These are phyloP conservation scores for Gobio occitaniae DNA, from an alignment of 2,797 vertebrate species.

Conservation along the genomic window DNA sequence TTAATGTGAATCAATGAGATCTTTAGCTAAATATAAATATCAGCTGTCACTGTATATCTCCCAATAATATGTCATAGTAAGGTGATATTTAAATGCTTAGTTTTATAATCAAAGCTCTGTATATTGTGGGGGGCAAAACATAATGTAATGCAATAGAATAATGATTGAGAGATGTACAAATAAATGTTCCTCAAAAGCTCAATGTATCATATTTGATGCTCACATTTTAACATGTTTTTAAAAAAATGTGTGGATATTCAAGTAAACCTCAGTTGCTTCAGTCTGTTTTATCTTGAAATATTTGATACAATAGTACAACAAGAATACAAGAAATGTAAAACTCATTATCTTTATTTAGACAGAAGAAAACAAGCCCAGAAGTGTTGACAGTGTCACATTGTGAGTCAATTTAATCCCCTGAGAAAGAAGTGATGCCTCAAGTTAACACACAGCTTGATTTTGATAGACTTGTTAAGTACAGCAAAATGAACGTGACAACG, in stretches of 20 bases:
- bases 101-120: not conserved
- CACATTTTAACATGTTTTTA: not conserved
- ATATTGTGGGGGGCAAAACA: not conserved
- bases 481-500: not conserved
- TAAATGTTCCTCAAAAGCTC: not conserved
- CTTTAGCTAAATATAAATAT: not conserved
- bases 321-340: not conserved
- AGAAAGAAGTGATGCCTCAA: not conserved
- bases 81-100: not conserved
- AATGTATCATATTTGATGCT: not conserved
- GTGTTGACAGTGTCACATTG: not conserved
- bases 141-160: not conserved
- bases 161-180: not conserved
- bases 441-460: slow-evolving; percentile 14
- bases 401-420: not conserved
- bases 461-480: not conserved
- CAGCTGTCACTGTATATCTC: not conserved
- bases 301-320: not conserved
- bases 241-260: not conserved
- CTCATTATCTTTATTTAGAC: slow-evolving; percentile 8
- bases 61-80: not conserved
- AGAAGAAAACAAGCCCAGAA: not conserved
- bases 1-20: not conserved
- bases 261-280: not conserved
- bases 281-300: not conserved